Base-by-base conservation (phyloP, 2,797 vertebrate genomes). In the Dermochelys coriacea region DNA sequence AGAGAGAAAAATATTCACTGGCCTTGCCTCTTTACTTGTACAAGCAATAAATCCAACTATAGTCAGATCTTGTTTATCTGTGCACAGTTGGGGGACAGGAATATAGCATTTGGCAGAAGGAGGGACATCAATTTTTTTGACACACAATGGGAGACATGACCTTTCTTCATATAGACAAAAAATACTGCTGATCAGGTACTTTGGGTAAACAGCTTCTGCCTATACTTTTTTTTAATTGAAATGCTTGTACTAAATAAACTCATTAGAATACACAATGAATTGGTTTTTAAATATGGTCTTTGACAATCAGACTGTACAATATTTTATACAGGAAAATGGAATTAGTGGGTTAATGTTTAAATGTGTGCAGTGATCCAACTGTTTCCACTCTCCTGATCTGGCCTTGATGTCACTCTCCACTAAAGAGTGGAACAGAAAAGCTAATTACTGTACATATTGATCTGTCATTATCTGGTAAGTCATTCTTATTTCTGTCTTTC, bases 371-470 rank as follows among this genome's bases (percentile, higher is more conserved):
- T 34, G 27, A 84, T 86, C 49, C 55, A 21, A 89, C 5, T 2
- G 23, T 91, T 95, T 93, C 51, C 14, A 5, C 8, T 95, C 51
- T 93, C 68, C 34, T 2, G 2, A 31, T 82, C 61, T 91, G 61
- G 57, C 50, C 3, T 84, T 23, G 11, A 6, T 84, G 27, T 86
- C 68, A 82, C 31, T 8, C 41, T 74, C 68, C 93, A 37, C 51
- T 93, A 29, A 79, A 85, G 12, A 50, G 31, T 79, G 55, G 78
- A 84, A 80, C 34, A 89, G 68, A 37, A 19, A n/a, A 0, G 0
- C 3, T 80, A 89, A 85, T 37, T 6, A 6, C 45, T 90, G 50
- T 50, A 49, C 50, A 21, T n/a, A 55, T 0, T 0, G 8, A 68
- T 78, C 82, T 57, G 34, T 83, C 87, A 81, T n/a, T 79, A 5